Base-by-base conservation (phyloP, 2,888 invertebrate species). In the Venusia cambrica region DNA sequence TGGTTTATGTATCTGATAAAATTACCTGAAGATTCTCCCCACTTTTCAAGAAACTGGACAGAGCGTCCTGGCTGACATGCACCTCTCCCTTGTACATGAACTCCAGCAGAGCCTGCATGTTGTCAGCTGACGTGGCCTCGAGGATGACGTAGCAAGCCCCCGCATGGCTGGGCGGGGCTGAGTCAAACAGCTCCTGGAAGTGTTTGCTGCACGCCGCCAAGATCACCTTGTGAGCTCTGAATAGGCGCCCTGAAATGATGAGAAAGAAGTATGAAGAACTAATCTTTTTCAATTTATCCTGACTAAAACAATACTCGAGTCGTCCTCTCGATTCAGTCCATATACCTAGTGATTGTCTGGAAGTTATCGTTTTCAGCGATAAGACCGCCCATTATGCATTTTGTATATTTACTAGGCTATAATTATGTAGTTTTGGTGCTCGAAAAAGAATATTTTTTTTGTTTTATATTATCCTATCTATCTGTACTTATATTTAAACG, bases 31-130 rank as follows among this genome's bases (percentile, higher is more conserved):
- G 89, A 80, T 94, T 94, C 87, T 96, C 96, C 34, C 96, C 96
- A 54, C 96, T 95, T 84, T 96, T 96, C 49, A 96, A 91, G 75
- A 96, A 96, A 80, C 95, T 95, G 68, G 94, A 94, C 57, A 96
- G 91, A 51, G 95, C 94, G 79, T 96, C 96, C 85, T 96, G 96
- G 60, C 95, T 95, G 64, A 96, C 95, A 76, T 96, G 96, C 57
- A 96, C 96, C 83, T 96, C 96, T 39, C 96, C 96, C 76, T 96
- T 96, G 89, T 96, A 96, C 96, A 96, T 96, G 80, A 96, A 96
- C 83, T 96, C 96, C 52, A 96, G 90, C 51, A 96, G 89, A 22
- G 96, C 95, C 51, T 95, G 93, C 95, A 96, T 95, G 79, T 96
- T 96, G 70, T 94, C 92, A 40, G 96, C 95, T 54, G 94, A 92